These are phyloP conservation scores for Ceyx melanurus DNA, from an alignment of 2,113 vertebrate species.

Conservation along the genomic window DNA sequence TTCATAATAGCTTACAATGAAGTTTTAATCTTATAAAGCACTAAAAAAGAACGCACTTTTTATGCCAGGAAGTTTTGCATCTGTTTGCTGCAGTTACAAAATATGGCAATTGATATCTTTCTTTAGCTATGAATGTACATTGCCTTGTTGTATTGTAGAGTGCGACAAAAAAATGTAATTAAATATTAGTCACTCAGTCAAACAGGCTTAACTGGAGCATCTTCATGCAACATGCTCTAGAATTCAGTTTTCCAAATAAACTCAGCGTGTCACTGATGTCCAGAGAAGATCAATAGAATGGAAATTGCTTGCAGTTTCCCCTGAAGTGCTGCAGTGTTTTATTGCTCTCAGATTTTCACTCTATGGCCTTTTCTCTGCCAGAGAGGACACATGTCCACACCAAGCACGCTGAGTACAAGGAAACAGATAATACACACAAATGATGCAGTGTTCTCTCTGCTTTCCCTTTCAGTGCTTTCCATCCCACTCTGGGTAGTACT, in stretches of 20 bases:
- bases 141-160: background rate
- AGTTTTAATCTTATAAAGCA: background rate
- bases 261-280: slow-evolving; percentile 65
- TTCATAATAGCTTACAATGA: background rate
- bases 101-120: background rate
- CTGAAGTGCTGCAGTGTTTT: slow-evolving; percentile 76
- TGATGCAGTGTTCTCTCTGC: background rate
- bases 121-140: background rate
- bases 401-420: slow-evolving; percentile 15
- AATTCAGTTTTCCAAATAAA: slow-evolving; percentile 77
- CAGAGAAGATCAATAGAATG: slow-evolving; percentile 75
- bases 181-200: slow-evolving; percentile 36
- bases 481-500: background rate
- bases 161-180: slow-evolving; percentile 46
- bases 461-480: background rate
- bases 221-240: slow-evolving; percentile 31
- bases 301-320: slow-evolving; percentile 79
- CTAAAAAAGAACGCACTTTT: background rate
- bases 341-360: slow-evolving; percentile 66
- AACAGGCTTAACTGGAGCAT: slow-evolving; percentile 67
- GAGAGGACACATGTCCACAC: slow-evolving; percentile 34
- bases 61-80: background rate
- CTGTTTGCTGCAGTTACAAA: background rate
- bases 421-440: background rate
- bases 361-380: slow-evolving; percentile 24